phyloP scores from a whole-genome alignment of 2,797 vertebrate species.

The Psittacula derbiana region DNA sequence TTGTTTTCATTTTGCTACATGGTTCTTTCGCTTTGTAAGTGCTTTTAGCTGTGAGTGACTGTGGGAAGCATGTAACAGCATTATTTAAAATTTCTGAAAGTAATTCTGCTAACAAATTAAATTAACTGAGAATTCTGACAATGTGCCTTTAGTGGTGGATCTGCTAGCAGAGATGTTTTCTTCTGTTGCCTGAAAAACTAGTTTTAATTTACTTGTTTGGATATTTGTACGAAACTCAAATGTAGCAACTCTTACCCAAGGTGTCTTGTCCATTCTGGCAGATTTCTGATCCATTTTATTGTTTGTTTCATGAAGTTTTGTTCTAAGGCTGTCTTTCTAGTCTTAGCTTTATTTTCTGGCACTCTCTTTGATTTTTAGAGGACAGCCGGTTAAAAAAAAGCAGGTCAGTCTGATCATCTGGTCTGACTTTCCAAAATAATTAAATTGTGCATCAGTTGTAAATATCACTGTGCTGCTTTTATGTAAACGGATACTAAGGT shows the following conservation, averaged over 20 bases:
- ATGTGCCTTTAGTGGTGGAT: neutral
- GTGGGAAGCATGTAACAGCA: neutral
- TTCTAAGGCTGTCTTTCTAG: neutral
- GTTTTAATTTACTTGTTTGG: neutral
- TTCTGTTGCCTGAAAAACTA: neutral
- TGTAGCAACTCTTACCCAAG: neutral
- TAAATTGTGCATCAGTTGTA: neutral
- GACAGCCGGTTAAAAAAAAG: neutral
- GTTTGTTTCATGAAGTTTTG: neutral
- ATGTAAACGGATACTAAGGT: neutral
- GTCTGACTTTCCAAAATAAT: neutral
- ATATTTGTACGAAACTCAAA: neutral
- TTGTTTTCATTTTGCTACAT: neutral
- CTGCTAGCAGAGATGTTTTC: neutral
- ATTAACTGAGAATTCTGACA: neutral
- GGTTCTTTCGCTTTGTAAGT: neutral
- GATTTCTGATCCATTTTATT: neutral
- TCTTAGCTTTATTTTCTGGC: neutral
- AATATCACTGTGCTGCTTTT: neutral
- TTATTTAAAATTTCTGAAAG: constrained; percentile 13
- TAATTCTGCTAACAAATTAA: constrained; percentile 15
- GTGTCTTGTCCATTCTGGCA: neutral
- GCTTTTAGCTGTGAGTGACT: neutral
- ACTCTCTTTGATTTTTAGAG: neutral
- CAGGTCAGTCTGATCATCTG: neutral